phyloP scores from a whole-genome alignment of 2,797 vertebrate species.

The Myripristis murdjan region DNA sequence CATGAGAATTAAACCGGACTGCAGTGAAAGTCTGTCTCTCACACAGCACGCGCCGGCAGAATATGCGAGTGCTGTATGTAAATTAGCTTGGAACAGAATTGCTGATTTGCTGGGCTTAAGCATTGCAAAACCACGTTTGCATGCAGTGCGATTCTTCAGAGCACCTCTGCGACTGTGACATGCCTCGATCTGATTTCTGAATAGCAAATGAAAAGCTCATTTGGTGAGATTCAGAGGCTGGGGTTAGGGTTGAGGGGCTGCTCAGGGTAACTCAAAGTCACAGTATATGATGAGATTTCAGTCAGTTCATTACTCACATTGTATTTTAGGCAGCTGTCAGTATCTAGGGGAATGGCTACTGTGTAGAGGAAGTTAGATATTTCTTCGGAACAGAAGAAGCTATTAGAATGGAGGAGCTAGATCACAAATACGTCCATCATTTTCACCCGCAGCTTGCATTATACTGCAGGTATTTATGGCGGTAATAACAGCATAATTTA shows the following conservation, averaged over 20 bases:
- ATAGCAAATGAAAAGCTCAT: slow-evolving; percentile 79
- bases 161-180: slow-evolving; percentile 51
- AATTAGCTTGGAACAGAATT: slow-evolving; percentile 53
- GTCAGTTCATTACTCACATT: slow-evolving; percentile 68
- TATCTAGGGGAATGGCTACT: slow-evolving; percentile 46
- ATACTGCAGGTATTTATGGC: slow-evolving; percentile 20
- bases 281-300: slow-evolving; percentile 73
- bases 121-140: slow-evolving; percentile 55
- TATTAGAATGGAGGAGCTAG: slow-evolving; percentile 31
- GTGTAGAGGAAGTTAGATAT: slow-evolving; percentile 27
- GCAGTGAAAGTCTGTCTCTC: slow-evolving; percentile 42
- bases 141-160: slow-evolving; percentile 65
- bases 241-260: slow-evolving; percentile 53
- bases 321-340: slow-evolving; percentile 67
- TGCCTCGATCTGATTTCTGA: slow-evolving; percentile 64
- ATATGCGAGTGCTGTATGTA: slow-evolving; percentile 52
- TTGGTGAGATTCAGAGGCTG: slow-evolving; percentile 58
- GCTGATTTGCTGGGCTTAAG: slow-evolving; percentile 61
- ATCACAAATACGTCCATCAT: slow-evolving; percentile 35
- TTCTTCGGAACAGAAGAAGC: slow-evolving; percentile 30
- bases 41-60: slow-evolving; percentile 30
- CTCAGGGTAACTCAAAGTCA: slow-evolving; percentile 58
- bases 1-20: slow-evolving; percentile 30
- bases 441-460: slow-evolving; percentile 17
- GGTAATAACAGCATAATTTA: slow-evolving; percentile 35